Evolutionary conservation across 2,113 vertebrate species (phyloP).

Genomic region (Stegastes partitus): DNA sequence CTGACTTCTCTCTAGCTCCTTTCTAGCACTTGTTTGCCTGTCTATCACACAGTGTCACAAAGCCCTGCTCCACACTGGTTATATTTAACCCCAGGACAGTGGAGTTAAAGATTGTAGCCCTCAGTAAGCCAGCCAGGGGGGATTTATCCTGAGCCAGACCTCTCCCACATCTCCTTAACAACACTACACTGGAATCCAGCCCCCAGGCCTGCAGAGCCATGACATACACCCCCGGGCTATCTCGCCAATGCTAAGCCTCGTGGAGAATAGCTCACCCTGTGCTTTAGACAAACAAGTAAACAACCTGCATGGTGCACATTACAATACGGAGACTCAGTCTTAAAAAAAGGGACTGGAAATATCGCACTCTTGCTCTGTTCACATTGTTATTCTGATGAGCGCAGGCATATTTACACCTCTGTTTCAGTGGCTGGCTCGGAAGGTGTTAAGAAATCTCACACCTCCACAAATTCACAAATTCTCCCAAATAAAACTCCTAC

Average conservation of each 20-base stretch:
- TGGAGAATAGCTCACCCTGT: conserved; percentile 56
- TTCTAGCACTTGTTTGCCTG: conserved; percentile 63
- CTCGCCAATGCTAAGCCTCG: conserved; percentile 70
- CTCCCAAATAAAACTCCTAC: conserved; percentile 61
- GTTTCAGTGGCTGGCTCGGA: conserved; percentile 43
- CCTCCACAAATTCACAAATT: conserved; percentile 58
- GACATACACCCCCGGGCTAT: conserved; percentile 70
- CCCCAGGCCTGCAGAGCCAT: conserved; percentile 54
- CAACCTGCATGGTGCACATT: conserved; percentile 53
- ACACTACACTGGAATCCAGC: conserved; percentile 64
- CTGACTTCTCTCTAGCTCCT: conserved; percentile 31
- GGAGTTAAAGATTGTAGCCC: conserved; percentile 74
- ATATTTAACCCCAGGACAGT: conserved; percentile 81
- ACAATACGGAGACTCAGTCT: conserved; percentile 23
- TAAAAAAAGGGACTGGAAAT: conserved; percentile 43
- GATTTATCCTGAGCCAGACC: conserved; percentile 79
- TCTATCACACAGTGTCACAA: conserved; percentile 71
- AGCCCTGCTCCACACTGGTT: conserved; percentile 62
- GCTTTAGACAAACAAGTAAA: conserved; percentile 74
- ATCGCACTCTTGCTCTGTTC: conserved; percentile 36
- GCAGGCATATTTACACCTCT: conserved; percentile 63
- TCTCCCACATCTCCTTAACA: conserved; percentile 78
- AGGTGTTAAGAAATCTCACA: conserved; percentile 66
- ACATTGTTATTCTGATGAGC: conserved; percentile 68
- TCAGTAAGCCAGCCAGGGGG: conserved; percentile 73